Percentiles rank a stretch among this genome's conserved stretches.
phyloP scores from a whole-genome alignment of 2,797 vertebrate genomes.

The Notolepis coatsorum region DNA sequence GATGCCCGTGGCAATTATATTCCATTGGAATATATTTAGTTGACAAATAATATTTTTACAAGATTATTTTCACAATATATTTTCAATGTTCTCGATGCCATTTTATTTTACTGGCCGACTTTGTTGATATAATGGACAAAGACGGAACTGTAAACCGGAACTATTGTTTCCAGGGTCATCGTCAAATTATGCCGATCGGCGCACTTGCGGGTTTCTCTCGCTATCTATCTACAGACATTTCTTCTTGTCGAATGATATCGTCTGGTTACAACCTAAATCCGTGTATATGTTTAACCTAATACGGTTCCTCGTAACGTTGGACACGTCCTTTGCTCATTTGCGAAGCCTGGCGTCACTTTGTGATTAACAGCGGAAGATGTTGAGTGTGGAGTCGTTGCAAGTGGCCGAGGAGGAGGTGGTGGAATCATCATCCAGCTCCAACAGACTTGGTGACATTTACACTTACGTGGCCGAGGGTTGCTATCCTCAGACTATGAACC shows the following conservation, averaged over 20 bases:
- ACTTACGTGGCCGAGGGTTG: slow-evolving; percentile 87
- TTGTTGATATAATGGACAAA: neutral
- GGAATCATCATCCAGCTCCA: slow-evolving; percentile 78
- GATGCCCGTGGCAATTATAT: neutral
- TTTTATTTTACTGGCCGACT: neutral
- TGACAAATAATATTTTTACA: neutral
- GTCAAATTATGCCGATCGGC: no score
- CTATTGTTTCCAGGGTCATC: neutral
- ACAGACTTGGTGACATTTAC: slow-evolving; percentile 88
- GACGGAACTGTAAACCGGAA: neutral
- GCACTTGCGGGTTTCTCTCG: neutral
- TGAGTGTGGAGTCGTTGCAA: slow-evolving; percentile 84
- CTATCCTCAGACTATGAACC: slow-evolving; percentile 87
- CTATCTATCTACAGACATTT: no score
- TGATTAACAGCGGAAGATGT: slow-evolving; percentile 51
- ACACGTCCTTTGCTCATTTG: neutral
- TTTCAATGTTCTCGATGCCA: neutral
- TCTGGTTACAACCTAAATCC: no score
- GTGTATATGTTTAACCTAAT: no score
- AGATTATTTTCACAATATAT: neutral
- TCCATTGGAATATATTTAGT: neutral
- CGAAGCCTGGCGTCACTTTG: neutral
- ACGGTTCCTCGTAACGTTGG: no score
- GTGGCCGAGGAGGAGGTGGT: slow-evolving; percentile 90
- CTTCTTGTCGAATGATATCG: no score